Evolutionary conservation across 2,888 invertebrate genomes (phyloP).

Genomic region (Pyrrhia umbra): DNA sequence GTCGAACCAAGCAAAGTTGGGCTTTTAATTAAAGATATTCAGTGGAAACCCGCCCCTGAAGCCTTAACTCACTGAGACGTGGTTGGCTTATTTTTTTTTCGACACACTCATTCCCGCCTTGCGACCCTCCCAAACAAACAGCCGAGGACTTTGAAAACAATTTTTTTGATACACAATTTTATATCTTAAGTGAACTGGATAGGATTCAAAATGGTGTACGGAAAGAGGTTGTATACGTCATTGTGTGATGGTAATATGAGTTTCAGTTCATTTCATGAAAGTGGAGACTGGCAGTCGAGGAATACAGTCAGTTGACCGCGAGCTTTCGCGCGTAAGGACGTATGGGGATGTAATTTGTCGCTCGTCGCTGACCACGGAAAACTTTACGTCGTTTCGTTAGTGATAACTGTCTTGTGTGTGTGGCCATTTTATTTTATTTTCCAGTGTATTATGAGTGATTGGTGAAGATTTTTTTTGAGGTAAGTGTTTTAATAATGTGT

Average conservation of each 20-base stretch:
- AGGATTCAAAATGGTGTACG: conserved; percentile 50
- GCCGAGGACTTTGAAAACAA: conserved; percentile 88
- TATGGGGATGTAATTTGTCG: conserved; percentile 60
- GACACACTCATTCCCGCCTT: conserved; percentile 90
- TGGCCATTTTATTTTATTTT: conserved; percentile 56
- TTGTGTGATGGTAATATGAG: conserved; percentile 65
- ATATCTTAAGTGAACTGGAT: background rate
- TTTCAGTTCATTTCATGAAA: conserved; percentile 89
- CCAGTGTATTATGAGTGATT: conserved; percentile 52
- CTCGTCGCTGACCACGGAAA: conserved; percentile 72
- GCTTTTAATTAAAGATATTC: conserved; percentile 89
- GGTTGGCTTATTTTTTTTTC: conserved; percentile 90
- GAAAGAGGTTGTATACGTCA: conserved; percentile 63
- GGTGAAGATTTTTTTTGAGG: conserved; percentile 53
- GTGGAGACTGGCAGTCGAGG: conserved; percentile 80
- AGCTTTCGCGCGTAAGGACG: conserved; percentile 82
- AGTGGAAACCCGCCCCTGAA: conserved; percentile 86
- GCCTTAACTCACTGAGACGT: conserved; percentile 89
- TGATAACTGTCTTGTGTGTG: conserved; percentile 56
- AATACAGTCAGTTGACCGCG: conserved; percentile 87
- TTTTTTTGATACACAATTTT: conserved; percentile 58
- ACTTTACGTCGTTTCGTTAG: conserved; percentile 76
- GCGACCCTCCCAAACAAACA: conserved; percentile 90
- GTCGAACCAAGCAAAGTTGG: conserved; percentile 79
- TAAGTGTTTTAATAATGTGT: conserved; percentile 37